phyloP scores from a whole-genome alignment of 2,113 vertebrate species.

The Sisor rabdophorus region DNA sequence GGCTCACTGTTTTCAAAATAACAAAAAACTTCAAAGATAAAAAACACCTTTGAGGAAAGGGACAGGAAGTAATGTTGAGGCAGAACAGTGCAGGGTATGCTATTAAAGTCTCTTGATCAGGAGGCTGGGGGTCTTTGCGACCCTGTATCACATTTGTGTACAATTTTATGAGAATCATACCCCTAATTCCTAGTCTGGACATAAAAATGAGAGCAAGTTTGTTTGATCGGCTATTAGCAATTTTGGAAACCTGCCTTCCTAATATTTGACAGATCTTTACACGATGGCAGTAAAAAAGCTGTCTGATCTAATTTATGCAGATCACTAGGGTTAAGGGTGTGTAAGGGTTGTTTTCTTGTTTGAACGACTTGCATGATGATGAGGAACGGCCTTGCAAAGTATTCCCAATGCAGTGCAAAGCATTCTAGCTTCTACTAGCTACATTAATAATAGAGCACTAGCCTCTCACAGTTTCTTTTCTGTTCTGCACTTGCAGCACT shows the following conservation, averaged over 20 bases:
- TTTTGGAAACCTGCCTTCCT: too few relatives aligned
- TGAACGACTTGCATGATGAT: conserved; percentile 43
- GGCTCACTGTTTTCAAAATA: not conserved
- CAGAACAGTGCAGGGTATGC: not conserved
- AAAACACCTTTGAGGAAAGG: not conserved
- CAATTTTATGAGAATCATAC: not conserved
- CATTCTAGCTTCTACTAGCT: not conserved
- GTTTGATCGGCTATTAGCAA: too few relatives aligned
- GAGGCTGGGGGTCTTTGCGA: not conserved
- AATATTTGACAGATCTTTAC: too few relatives aligned
- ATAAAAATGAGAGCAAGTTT: not conserved
- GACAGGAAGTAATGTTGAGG: not conserved
- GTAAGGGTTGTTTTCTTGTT: not conserved
- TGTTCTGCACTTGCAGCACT: conserved; percentile 8
- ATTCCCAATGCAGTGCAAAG: conserved; percentile 30
- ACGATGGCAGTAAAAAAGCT: too few relatives aligned
- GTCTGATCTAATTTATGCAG: not conserved
- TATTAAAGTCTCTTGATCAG: too few relatives aligned
- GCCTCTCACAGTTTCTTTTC: conserved; percentile 18
- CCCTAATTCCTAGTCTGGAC: not conserved
- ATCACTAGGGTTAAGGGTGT: not conserved
- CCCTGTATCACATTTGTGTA: not conserved
- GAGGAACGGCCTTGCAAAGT: conserved; percentile 24
- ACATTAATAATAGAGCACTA: conserved; percentile 45
- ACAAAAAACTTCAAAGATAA: not conserved